Base-by-base conservation (phyloP, 2,797 vertebrate genomes). In the Buphagus erythrorhynchus region DNA sequence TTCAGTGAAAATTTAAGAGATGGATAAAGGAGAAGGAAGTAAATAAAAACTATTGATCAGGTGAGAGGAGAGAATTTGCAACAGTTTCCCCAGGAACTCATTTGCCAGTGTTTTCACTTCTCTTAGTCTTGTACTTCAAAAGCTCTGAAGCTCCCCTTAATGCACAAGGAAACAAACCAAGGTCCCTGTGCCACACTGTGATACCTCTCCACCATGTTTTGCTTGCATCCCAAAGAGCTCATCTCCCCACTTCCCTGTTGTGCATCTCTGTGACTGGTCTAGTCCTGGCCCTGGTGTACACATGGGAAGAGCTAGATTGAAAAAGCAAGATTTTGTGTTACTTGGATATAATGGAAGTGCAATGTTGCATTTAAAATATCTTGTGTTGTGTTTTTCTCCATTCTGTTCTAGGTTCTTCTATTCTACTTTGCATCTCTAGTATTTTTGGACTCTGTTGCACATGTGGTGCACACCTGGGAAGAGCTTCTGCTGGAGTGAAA, bases 71-170 rank as follows among this genome's bases (percentile, higher is more conserved):
- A 55, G 13, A 16, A 66, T 85, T 81, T 49, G 29, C 25, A 33
- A 9, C 14, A 16, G 16, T 57, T 65, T 72, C 4, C 26, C 57
- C 14, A 45, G 43, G 43, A 57, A 42, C 5, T 63, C 12, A 0
- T 36, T 26, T 45, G 22, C 17, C 3, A n/a, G 33, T 38, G 28
- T 76, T 76, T 77, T 73, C 26, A 16, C 11, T 75, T 65, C 46
- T 66, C 49, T 45, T n/a, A 43, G 38, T 42, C 22, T 33, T 0
- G 0, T 24, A 12, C 6, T 29, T 54, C 13, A 5, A 2, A 29
- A 48, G 33, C 24, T 80, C 69, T 35, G 21, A 6, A 13, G 4
- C 24, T 49, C 58, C 57, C 24, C 26, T 48, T 25, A 59, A 45
- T 0, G 2, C 48, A 36, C 22, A 43, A 61, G 46, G 62, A 55